Percentiles rank a stretch among this genome's conserved stretches.
phyloP scores from a whole-genome alignment of 2,888 invertebrate genomes.

The Cremastinae sp. region DNA sequence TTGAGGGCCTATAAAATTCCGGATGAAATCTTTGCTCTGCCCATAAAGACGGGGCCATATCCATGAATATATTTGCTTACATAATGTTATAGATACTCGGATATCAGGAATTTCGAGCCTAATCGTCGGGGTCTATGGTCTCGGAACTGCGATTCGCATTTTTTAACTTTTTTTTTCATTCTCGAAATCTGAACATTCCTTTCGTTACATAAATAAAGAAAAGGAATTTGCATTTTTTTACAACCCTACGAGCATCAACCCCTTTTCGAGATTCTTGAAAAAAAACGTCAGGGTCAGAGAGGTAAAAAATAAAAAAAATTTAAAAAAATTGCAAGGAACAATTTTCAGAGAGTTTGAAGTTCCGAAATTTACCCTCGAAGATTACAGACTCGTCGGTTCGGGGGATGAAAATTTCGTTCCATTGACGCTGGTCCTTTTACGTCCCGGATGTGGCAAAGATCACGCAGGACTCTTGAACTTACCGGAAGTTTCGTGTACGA shows the following conservation, averaged over 20 bases:
- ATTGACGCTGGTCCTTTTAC: conserved; percentile 1
- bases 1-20: conserved; percentile 1
- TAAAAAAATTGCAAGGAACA: too few relatives aligned
- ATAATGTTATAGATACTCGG: conserved; percentile 1
- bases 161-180: background rate
- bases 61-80: background rate
- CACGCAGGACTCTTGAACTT: background rate
- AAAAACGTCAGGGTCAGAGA: too few relatives aligned
- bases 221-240: too few relatives aligned
- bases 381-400: conserved; percentile 3
- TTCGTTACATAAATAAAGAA: too few relatives aligned
- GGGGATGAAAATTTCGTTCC: background rate
- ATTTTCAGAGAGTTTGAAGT: too few relatives aligned
- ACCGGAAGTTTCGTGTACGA: conserved; percentile 5
- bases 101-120: background rate
- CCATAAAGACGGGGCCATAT: background rate
- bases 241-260: too few relatives aligned
- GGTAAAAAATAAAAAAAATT: too few relatives aligned
- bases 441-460: background rate
- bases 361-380: too few relatives aligned
- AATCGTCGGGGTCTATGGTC: background rate
- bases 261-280: too few relatives aligned
- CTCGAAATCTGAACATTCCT: too few relatives aligned
- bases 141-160: conserved; percentile 13
- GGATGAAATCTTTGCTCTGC: background rate